phyloP scores from a whole-genome alignment of 2,888 invertebrate species.

The Xestobium rufovillosum region DNA sequence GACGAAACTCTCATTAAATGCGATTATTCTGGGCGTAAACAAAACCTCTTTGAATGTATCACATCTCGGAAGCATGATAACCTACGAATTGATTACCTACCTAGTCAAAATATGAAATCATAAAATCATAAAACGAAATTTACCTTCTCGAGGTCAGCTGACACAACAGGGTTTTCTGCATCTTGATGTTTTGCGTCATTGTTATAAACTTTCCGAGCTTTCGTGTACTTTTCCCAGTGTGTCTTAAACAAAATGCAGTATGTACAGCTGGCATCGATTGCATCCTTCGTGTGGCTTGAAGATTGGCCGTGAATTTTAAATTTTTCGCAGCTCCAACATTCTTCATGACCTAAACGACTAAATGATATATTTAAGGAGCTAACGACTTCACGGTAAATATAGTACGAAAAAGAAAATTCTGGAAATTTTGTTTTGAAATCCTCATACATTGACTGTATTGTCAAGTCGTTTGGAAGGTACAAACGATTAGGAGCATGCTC shows the following conservation, averaged over 20 bases:
- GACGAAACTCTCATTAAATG: slow-evolving; percentile 13
- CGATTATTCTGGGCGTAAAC: slow-evolving; percentile 11
- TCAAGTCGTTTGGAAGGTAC: slow-evolving; percentile 5
- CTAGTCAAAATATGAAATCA: too few species aligned
- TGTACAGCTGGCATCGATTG: slow-evolving; percentile 3
- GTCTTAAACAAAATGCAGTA: slow-evolving; percentile 4
- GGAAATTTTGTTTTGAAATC: slow-evolving; percentile 8
- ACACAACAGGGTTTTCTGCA: slow-evolving; percentile 5
- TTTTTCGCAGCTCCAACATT: slow-evolving; percentile 7
- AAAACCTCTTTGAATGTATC: slow-evolving; percentile 13
- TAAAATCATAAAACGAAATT: too few species aligned
- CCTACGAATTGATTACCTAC: too few species aligned
- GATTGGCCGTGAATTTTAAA: slow-evolving; percentile 7
- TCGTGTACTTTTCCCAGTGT: slow-evolving; percentile 7
- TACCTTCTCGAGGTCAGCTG: slow-evolving; percentile 14
- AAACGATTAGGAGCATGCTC: slow-evolving; percentile 8
- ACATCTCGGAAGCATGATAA: slow-evolving; percentile 12
- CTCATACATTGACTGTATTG: slow-evolving; percentile 6
- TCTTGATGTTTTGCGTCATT: slow-evolving; percentile 2
- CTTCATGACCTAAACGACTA: slow-evolving; percentile 2
- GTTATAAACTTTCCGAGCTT: slow-evolving; percentile 6
- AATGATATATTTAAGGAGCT: slow-evolving; percentile 9
- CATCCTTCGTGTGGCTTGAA: slow-evolving; percentile 2
- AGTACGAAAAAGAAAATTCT: slow-evolving; percentile 2
- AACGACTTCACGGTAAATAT: slow-evolving; percentile 6